Evolutionary conservation across 2,113 vertebrate genomes (phyloP).

Genomic region (Micromys minutus): DNA sequence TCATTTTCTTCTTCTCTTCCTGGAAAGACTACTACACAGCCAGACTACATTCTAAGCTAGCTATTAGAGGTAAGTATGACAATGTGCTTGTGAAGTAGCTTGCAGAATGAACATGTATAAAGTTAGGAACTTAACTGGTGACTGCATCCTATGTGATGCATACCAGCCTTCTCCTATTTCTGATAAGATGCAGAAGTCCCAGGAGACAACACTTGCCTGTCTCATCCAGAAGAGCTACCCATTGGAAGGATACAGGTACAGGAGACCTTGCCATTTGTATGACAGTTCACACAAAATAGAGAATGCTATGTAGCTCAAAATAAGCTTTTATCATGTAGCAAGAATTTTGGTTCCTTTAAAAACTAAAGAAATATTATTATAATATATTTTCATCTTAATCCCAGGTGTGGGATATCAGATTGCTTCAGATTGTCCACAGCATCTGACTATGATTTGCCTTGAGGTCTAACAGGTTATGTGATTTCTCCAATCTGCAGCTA

Average conservation of each 20-base stretch:
- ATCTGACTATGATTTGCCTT: too few relatives aligned
- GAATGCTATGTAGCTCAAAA: not conserved
- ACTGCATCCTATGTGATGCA: too few relatives aligned
- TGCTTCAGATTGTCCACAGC: too few relatives aligned
- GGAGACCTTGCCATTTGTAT: not conserved
- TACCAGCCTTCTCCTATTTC: rapidly evolving
- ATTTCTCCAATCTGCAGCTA: too few relatives aligned
- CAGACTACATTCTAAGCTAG: not conserved
- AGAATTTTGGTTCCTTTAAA: too few relatives aligned
- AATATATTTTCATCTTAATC: too few relatives aligned
- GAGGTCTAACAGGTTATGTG: too few relatives aligned
- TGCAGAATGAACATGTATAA: not conserved
- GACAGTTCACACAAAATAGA: not conserved
- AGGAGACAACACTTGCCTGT: rapidly evolving
- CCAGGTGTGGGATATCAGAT: too few relatives aligned
- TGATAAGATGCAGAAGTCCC: not conserved
- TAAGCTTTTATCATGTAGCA: not conserved
- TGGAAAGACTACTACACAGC: not conserved
- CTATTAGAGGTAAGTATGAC: too few relatives aligned
- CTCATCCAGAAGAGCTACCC: rapidly evolving
- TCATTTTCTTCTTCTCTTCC: not conserved
- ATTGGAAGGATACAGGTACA: not conserved
- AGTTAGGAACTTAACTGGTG: not conserved
- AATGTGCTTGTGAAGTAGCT: rapidly evolving
- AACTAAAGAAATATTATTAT: too few relatives aligned